Conservation (phyloP, 2,113 vertebrate genomes). For the Carollia perspicillata region DNA sequence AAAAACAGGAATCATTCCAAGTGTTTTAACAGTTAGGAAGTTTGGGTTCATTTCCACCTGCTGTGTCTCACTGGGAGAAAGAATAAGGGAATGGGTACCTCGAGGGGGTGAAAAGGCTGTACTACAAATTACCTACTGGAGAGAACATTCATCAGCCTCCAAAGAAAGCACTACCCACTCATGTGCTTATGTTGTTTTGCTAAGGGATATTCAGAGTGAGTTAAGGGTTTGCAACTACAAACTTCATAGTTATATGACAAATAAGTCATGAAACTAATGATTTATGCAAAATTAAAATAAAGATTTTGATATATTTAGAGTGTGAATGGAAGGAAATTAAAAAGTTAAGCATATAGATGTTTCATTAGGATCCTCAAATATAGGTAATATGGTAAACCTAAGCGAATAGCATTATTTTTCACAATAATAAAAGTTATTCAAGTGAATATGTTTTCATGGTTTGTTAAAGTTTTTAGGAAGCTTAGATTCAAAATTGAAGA, state of each 20-base stretch:
- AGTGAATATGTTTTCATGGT: not conserved
- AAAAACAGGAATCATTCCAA: not conserved
- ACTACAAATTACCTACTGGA: not conserved
- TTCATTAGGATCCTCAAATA: not conserved
- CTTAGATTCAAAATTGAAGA: not conserved
- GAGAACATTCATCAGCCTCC: not conserved
- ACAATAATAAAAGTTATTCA: conserved; percentile 22
- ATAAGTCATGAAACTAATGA: not conserved
- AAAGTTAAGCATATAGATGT: not conserved
- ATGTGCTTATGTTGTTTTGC: not conserved
- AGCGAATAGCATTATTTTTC: not conserved
- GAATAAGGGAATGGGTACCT: not conserved
- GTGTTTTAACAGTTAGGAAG: not conserved
- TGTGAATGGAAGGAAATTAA: not conserved
- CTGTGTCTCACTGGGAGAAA: not conserved
- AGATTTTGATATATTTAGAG: not conserved
- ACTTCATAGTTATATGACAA: not conserved
- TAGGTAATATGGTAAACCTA: not conserved
- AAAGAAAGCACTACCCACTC: not conserved
- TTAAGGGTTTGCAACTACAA: not conserved
- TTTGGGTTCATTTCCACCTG: not conserved
- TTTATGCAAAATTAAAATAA: not conserved
- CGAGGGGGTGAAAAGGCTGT: not conserved
- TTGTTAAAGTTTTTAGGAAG: not conserved
- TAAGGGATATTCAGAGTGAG: not conserved